Conservation (phyloP, 2,797 vertebrate species). For the Acomys russatus region DNA sequence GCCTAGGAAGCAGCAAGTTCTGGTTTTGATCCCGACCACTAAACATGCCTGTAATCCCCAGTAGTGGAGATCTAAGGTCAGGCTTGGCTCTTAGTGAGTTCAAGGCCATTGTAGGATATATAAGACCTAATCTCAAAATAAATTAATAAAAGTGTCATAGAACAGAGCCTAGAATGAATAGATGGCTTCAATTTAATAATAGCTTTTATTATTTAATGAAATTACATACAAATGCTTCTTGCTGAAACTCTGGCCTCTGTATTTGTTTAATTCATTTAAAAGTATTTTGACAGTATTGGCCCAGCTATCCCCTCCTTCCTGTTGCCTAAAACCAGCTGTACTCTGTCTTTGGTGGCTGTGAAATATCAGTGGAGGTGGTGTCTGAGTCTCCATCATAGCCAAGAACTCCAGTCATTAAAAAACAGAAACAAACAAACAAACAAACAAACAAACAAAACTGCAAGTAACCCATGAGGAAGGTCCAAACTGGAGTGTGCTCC, state of each 20-base stretch:
- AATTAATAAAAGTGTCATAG: background rate
- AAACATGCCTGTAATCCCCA: background rate
- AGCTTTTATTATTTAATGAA: constrained; percentile 41
- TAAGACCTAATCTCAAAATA: background rate
- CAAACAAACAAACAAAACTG: background rate
- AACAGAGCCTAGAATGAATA: constrained; percentile 32
- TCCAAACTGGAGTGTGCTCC: background rate
- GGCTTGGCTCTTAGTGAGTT: background rate
- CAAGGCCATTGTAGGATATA: background rate
- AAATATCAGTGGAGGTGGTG: background rate
- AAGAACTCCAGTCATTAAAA: background rate
- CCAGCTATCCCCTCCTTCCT: constrained; percentile 17
- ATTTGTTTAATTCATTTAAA: constrained; percentile 36
- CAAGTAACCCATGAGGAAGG: background rate
- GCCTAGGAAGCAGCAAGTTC: background rate
- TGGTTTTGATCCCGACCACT: background rate
- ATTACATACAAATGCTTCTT: constrained; percentile 9
- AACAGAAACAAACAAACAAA: too few relatives aligned
- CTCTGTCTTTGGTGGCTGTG: constrained; percentile 35
- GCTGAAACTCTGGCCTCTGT: background rate
- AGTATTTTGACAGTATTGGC: constrained; percentile 26
- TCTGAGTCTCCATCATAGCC: background rate
- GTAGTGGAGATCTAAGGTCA: background rate
- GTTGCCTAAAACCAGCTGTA: constrained; percentile 32
- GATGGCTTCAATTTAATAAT: constrained; percentile 51